Conservation (phyloP, 2,113 vertebrate genomes). For the Physeter macrocephalus region DNA sequence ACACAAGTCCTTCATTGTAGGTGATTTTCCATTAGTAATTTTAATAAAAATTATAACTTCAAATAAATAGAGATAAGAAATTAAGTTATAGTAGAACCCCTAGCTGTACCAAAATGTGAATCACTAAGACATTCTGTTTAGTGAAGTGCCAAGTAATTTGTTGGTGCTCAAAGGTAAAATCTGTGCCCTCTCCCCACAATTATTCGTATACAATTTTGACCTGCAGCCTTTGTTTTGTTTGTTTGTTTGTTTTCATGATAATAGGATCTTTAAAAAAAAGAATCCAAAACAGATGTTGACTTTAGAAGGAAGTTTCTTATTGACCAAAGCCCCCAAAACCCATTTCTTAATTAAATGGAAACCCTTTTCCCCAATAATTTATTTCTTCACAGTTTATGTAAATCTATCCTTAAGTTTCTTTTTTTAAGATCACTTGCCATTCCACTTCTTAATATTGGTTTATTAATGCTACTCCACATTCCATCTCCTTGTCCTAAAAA, state of each 20-base stretch:
- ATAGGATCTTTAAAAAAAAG: neutral
- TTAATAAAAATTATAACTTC: slow-evolving; percentile 34
- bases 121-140: neutral
- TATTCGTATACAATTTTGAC: neutral
- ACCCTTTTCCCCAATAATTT: neutral
- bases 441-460: neutral
- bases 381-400: neutral
- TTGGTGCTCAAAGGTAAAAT: neutral
- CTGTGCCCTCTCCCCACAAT: neutral
- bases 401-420: neutral
- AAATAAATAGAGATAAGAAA: neutral
- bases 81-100: neutral
- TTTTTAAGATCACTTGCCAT: neutral
- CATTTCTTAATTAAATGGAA: slow-evolving; percentile 8
- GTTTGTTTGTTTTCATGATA: neutral
- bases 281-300: neutral
- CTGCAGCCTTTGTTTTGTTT: neutral
- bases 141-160: neutral
- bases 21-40: slow-evolving; percentile 1
- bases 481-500: neutral
- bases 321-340: neutral
- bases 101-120: neutral
- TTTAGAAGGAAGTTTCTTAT: neutral
- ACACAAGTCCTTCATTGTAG: neutral
- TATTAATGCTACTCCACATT: neutral